phyloP scores from a whole-genome alignment of 1,140 invertebrate species.

The Zaprionus africanus region DNA sequence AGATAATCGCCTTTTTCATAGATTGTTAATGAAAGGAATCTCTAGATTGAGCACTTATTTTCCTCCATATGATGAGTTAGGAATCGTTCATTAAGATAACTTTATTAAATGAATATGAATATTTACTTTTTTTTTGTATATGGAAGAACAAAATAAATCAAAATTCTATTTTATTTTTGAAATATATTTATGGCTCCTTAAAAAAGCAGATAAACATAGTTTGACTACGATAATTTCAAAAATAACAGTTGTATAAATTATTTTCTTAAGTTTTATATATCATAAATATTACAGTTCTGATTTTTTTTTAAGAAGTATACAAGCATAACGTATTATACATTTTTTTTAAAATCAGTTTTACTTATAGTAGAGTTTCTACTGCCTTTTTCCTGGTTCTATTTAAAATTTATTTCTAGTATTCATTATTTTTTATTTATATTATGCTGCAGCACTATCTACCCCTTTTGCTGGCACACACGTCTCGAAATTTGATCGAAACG shows the following conservation, averaged over 20 bases:
- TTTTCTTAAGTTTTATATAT: background rate
- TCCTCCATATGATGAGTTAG: background rate
- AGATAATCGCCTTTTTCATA: background rate
- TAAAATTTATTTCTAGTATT: background rate
- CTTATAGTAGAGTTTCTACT: no score
- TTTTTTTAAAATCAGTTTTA: no score
- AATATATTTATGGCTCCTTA: no score
- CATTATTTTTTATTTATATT: background rate
- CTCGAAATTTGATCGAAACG: constrained; percentile 32
- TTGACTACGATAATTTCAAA: background rate
- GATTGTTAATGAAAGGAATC: background rate
- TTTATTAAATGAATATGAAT: background rate
- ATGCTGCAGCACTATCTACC: background rate
- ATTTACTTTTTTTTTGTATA: background rate
- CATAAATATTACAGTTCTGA: background rate
- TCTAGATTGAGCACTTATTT: background rate
- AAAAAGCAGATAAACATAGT: background rate
- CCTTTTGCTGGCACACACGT: constrained; percentile 7
- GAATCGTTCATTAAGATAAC: background rate
- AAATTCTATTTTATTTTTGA: no score
- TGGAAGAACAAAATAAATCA: no score
- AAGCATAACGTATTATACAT: no score
- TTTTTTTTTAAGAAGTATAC: background rate
- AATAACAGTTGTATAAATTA: background rate
- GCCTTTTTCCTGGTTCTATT: no score